Evolutionary conservation across 2,113 vertebrate species (phyloP), one percentile per base, ranked within the genome.

Genomic region (Chionomys nivalis): DNA sequence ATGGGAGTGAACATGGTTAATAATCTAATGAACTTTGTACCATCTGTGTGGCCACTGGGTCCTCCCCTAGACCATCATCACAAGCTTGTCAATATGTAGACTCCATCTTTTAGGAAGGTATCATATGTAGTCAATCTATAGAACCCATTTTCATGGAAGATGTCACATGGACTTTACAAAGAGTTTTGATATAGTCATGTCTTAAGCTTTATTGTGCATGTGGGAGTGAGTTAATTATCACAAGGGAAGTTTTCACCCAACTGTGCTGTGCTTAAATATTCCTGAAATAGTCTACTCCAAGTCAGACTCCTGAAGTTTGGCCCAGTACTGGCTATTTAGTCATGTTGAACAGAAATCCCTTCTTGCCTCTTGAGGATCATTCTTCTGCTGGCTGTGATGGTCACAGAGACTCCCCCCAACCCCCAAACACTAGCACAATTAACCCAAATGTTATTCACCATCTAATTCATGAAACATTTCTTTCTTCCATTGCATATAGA

Each of bases 381-480:
- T n/a, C 13, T 9, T 39, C 52, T 58, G 36, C 21, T 58, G 75
- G 11, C 21, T 52, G 5, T 58, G 2, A 11, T n/a, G 7, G 33
- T 11, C 12, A 52, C 79, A 81, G 21, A 26, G 19, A 55, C 55
- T 17, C 55, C 5, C 55, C 55, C 16, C n/a, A 5, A 36, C 52
- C 36, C 52, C 21, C 2, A 7, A 82, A 82, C 36, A 82, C 36
- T 13, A 23, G 10, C 33, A 55, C 73, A 90, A 58, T 65, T 65
- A 85, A 3, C 31, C 49, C 76, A 13, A 52, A 61, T 63, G 39
- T 72, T 83, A 88, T n/a, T 90, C 89, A 90, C 58, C 83, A 66
- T 49, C 73, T 87, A 65, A 73, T 63, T n/a, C 21, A 78, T 89
- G 70, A 92, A 95, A 70, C 24, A 79, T 58, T 91, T 93, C 65